phyloP scores from a whole-genome alignment of 2,888 invertebrate species.

The Andrena bicolor region DNA sequence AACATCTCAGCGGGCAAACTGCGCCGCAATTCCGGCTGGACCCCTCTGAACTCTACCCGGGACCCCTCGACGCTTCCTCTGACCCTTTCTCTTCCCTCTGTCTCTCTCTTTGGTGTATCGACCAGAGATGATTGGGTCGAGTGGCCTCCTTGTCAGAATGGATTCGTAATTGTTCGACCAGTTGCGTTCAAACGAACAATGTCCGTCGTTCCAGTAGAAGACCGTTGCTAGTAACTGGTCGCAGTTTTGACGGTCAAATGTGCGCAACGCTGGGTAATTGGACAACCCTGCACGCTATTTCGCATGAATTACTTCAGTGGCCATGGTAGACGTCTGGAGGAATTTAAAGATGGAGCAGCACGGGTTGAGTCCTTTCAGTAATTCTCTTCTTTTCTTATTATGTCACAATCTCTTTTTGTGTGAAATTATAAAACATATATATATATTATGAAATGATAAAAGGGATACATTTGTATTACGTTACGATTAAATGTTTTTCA shows the following conservation, averaged over 20 bases:
- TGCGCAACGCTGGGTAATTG: constrained; percentile 20
- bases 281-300: constrained; percentile 1
- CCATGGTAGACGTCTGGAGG: not conserved
- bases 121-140: constrained; percentile 65
- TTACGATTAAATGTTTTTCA: no score
- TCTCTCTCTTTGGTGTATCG: not conserved
- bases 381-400: not conserved
- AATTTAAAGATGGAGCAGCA: not conserved
- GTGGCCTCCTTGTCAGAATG: constrained; percentile 52
- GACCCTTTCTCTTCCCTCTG: constrained; percentile 10
- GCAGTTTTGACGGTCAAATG: constrained; percentile 26
- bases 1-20: constrained; percentile 76
- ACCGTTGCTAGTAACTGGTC: constrained; percentile 17
- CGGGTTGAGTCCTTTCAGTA: not conserved
- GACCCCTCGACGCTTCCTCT: constrained; percentile 19
- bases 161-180: constrained; percentile 57
- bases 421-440: no score
- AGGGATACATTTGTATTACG: no score
- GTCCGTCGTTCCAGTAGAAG: constrained; percentile 24
- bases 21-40: constrained; percentile 60
- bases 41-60: constrained; percentile 23
- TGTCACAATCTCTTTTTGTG: not conserved
- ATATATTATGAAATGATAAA: no score
- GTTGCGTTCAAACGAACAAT: constrained; percentile 59
- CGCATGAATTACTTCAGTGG: not conserved